Percentiles rank a stretch among this genome's conserved stretches.
Evolutionary conservation across 2,888 invertebrate species (phyloP).

Genomic region (Unio pictorum): DNA sequence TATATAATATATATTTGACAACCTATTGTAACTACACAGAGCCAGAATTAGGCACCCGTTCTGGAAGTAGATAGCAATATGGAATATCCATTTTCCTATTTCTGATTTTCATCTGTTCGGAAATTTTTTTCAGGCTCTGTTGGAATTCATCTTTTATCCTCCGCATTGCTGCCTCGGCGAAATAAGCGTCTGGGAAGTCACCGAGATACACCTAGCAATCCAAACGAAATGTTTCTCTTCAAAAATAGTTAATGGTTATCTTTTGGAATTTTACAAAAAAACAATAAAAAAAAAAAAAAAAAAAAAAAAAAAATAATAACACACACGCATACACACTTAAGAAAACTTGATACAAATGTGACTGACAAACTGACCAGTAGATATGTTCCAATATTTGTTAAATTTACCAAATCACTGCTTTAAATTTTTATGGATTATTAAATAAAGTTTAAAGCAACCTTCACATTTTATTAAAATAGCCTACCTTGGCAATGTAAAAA

Average conservation of each 20-base stretch:
- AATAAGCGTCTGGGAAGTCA: slow-evolving; percentile 23
- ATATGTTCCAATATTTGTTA: no score
- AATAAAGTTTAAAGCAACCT: no score
- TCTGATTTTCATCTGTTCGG: slow-evolving; percentile 17
- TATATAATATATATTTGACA: no score
- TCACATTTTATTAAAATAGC: no score
- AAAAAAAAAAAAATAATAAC: no score
- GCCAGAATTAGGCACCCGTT: slow-evolving; percentile 26
- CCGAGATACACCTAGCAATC: slow-evolving; percentile 27
- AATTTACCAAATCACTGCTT: no score
- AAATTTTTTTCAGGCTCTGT: slow-evolving; percentile 20
- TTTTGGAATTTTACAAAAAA: not conserved
- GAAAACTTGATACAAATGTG: no score
- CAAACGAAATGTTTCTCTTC: not conserved
- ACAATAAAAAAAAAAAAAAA: no score
- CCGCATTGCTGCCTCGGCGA: slow-evolving; percentile 20
- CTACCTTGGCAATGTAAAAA: no score
- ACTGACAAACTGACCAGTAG: no score
- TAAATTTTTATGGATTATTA: no score
- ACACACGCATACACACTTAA: no score
- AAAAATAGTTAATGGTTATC: not conserved
- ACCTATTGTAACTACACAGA: slow-evolving; percentile 11
- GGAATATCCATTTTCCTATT: slow-evolving; percentile 26
- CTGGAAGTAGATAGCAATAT: slow-evolving; percentile 30
- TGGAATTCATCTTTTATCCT: slow-evolving; percentile 24